A percentile compares a stretch with the other conserved stretches of the same genome.
Conservation (phyloP, 2,888 invertebrate species). For the Nipponacmea schrenckii region DNA sequence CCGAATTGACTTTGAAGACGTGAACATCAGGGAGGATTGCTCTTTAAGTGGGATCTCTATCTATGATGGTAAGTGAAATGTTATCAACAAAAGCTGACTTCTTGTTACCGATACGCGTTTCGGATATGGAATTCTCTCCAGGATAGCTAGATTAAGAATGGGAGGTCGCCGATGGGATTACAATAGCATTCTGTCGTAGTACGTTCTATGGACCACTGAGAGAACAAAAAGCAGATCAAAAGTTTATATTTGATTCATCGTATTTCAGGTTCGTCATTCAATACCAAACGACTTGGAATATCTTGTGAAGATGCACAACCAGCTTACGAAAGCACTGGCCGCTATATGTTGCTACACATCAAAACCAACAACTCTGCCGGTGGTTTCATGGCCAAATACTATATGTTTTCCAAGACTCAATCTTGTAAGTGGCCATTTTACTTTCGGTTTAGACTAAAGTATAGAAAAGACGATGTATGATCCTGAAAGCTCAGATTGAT, state of each 20-base stretch:
- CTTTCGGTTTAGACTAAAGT: no score
- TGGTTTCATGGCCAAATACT: background rate
- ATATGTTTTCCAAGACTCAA: background rate
- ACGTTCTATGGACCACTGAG: no score
- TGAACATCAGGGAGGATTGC: background rate
- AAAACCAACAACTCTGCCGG: background rate
- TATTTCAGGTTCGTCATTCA: background rate
- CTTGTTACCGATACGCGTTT: no score
- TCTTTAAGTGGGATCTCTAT: background rate
- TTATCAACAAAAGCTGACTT: background rate
- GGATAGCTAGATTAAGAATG: no score
- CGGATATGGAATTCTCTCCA: no score
- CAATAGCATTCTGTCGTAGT: no score
- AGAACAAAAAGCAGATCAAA: no score
- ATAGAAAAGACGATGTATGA: no score
- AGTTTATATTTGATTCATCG: no score
- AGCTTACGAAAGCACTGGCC: background rate
- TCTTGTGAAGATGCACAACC: background rate
- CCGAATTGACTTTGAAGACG: conserved; percentile 1
- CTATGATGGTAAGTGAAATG: background rate
- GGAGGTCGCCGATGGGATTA: no score
- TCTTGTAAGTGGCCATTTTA: no score
- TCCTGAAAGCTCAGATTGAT: no score
- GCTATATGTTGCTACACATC: background rate
- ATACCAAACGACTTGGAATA: background rate